Evolutionary conservation across 2,797 vertebrate genomes (phyloP).

Genomic region (Pantherophis alleghaniensis): DNA sequence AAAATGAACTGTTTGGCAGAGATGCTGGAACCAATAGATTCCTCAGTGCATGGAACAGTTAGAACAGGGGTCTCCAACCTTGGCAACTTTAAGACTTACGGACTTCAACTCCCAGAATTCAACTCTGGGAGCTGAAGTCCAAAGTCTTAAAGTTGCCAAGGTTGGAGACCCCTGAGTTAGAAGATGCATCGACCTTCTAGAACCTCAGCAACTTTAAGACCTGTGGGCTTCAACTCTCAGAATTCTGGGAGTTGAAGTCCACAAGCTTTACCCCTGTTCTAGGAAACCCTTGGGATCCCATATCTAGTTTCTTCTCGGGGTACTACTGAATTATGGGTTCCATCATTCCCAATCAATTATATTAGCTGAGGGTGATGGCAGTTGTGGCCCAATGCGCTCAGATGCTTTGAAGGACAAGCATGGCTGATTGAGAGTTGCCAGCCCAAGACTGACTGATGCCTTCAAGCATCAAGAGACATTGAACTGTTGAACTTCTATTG

Average conservation of each 20-base stretch:
- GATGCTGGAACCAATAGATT: background rate
- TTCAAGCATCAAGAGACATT: background rate
- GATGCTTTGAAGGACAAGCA: background rate
- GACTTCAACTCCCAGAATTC: background rate
- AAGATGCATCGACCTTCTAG: background rate
- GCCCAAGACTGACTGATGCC: background rate
- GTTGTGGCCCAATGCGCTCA: background rate
- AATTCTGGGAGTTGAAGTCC: background rate
- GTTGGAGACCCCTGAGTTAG: too few relatives aligned
- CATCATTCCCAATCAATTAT: background rate
- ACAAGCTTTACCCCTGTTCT: background rate
- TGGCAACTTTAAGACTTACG: too few relatives aligned
- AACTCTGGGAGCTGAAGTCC: background rate
- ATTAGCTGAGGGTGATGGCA: background rate
- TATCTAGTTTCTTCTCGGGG: background rate
- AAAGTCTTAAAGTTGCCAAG: background rate
- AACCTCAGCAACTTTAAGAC: too few relatives aligned
- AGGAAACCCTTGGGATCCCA: background rate
- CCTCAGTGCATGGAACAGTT: background rate
- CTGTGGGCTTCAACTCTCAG: background rate
- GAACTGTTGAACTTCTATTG: background rate
- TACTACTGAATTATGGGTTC: background rate
- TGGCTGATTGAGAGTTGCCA: background rate
- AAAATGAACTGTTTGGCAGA: background rate
- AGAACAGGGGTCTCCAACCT: too few relatives aligned